Evolutionary conservation across 2,888 invertebrate species (phyloP), one percentile per base, ranked within the genome.

Genomic region (Sphaeridia pumilis): DNA sequence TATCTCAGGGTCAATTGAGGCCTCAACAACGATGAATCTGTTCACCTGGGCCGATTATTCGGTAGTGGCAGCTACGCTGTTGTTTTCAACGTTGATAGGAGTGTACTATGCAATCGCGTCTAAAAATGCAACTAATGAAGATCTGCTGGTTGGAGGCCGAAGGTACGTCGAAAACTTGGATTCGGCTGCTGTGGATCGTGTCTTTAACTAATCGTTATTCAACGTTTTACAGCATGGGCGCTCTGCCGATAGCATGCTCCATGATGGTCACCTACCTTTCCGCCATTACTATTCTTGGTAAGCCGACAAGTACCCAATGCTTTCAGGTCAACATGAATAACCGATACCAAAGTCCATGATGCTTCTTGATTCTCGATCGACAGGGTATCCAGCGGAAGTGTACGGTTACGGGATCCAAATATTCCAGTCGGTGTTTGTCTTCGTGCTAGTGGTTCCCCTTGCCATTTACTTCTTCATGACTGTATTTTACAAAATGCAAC

Each of bases 261-360:
- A 64, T 64, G 61, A 42, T 64, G 24, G 65, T 62, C 7, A 63
- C 63, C 7, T 65, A 65, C 46, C 35, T 65, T 4, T 58, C 58
- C 21, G 65, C 65, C 26, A 58, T 65, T 14, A 58, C 61, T n/a
- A 56, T 65, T 10, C 46, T 65, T 31, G 65, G 65, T 61, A 55
- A 51, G 54, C 12, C 20, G 31, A 14, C 7, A 7, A 10, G 31
- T 31, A 31, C 31, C n/a, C n/a, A n/a, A n/a, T n/a, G n/a, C n/a
- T n/a, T 31, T 31, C 14, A 14, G 10, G 31, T 31, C 7, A 31
- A 7, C 31, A 7, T 31, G 10, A 17, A 17, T 12, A 38, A 38
- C 41, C 7, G 7, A 31, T 31, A 7, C 41, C 7, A 7, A 38
- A 17, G 41, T 38, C 20, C 41, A 12, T 38, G 4, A 7, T 44